Base-by-base conservation (phyloP, 2,113 vertebrate species). In the Sterrhoptilus dennistouni region DNA sequence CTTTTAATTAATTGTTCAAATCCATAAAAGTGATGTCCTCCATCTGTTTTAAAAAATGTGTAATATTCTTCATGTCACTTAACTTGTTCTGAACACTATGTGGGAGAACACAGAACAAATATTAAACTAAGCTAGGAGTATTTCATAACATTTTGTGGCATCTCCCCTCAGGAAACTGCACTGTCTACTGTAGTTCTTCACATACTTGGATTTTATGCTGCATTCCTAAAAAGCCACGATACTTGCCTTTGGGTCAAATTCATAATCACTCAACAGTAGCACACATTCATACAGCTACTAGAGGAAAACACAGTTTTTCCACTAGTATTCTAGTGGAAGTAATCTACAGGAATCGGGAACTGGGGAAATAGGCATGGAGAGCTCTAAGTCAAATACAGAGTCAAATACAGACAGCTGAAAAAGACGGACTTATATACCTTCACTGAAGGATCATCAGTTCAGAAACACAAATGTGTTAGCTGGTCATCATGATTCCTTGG, bases 1-100 rank as follows among this genome's bases (percentile, higher is more conserved):
- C 71, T 95, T 94, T 24, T 68, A 92, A 91, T 82, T 35, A 89
- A 82, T 89, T 95, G 83, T 78, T 91, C 77, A 92, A 81, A 94
- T 71, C 56, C 49, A 69, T 78, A 71, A 60, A 81, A 95, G 45
- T 71, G 40, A 91, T 84, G 66, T 53, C 31, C 56, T 53, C 57
- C 65, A 94, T 89, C 95, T 96, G 93, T 71, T 97, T 71, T 28
- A 38, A 64, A 94, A 93, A 82, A 80, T 9, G 25, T 76, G 83
- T n/a, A 78, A 89, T 84, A 95, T 72, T 84, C 65, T 82, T 94
- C 83, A 64, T 84, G 77, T 79, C 77, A 95, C 74, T 95, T 95
- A 72, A 89, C 57, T 87, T 79, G 27, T 66, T 91, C 77, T 56
- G 31, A 95, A 87, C 36, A 70, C 20, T 87, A 83, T 91, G 94